Evolutionary conservation across 2,113 vertebrate genomes (phyloP).

Genomic region (Cnemophilus loriae): DNA sequence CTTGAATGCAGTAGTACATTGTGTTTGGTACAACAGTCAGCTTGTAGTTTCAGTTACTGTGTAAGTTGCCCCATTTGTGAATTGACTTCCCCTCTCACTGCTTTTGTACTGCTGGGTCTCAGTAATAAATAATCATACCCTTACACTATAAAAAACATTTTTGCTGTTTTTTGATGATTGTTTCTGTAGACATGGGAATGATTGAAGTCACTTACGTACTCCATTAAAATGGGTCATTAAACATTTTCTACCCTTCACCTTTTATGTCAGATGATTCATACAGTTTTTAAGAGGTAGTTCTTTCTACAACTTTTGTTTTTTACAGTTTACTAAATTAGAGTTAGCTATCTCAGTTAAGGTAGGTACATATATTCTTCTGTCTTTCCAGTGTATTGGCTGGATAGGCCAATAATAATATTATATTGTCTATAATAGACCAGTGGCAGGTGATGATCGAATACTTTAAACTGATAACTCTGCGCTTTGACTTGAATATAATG

Average conservation of each 20-base stretch:
- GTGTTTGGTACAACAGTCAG: neutral
- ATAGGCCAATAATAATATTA: neutral
- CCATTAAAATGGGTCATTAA: neutral
- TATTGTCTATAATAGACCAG: neutral
- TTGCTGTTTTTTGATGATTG: neutral
- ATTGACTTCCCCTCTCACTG: neutral
- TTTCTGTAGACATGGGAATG: neutral
- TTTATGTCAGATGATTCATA: neutral
- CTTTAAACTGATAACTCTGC: neutral
- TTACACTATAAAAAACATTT: neutral
- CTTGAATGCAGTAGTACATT: constrained; percentile 9
- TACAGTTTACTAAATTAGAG: neutral
- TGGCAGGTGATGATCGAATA: neutral
- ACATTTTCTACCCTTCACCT: neutral
- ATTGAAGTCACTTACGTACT: neutral
- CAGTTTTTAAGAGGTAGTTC: neutral
- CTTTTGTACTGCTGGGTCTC: neutral
- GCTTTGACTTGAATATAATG: neutral
- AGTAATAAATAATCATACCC: neutral
- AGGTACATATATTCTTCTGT: neutral
- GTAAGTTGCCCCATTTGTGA: neutral
- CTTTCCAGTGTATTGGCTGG: neutral
- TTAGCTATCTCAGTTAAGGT: neutral
- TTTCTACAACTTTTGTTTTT: neutral
- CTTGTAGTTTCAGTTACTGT: neutral